These are phyloP conservation scores for Hyphantria cunea DNA, from an alignment of 1,140 invertebrate species.

Conservation along the genomic window DNA sequence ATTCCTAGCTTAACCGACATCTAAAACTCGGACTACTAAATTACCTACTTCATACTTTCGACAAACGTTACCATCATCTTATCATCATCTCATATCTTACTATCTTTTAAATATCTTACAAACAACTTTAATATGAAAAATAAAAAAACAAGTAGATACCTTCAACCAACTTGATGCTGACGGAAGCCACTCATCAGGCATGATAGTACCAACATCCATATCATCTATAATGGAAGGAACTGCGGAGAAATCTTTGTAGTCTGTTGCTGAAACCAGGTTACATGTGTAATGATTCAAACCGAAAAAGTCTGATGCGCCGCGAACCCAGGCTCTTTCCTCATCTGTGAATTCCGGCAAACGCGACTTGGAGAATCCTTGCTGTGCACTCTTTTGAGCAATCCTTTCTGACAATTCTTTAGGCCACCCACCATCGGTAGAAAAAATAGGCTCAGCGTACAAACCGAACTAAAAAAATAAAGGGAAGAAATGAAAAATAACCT, in stretches of 20 bases:
- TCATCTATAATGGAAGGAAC: slow-evolving; percentile 49
- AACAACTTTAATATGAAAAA: no score
- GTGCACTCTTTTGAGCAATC: slow-evolving; percentile 78
- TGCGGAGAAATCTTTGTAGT: slow-evolving; percentile 25
- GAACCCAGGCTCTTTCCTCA: slow-evolving; percentile 79
- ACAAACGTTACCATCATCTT: no score
- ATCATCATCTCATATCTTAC: no score
- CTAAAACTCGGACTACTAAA: no score
- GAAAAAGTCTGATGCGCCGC: slow-evolving; percentile 84
- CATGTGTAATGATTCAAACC: slow-evolving; percentile 85
- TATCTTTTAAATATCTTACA: no score
- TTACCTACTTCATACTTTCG: no score
- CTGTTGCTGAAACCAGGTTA: slow-evolving; percentile 39
- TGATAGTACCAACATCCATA: slow-evolving; percentile 14
- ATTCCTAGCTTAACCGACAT: no score
- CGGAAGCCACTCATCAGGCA: slow-evolving; percentile 31
- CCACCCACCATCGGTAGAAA: slow-evolving; percentile 83
- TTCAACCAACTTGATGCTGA: slow-evolving; percentile 39
- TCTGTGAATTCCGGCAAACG: slow-evolving; percentile 79
- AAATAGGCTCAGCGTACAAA: slow-evolving; percentile 83
- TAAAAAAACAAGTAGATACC: slow-evolving; percentile 23
- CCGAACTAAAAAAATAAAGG: slow-evolving; percentile 80
- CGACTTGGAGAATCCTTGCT: slow-evolving; percentile 74
- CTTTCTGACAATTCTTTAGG: slow-evolving; percentile 80
- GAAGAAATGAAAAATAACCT: no score